Evolutionary conservation across 2,797 vertebrate species (phyloP).

Genomic region (Tangara arthus): DNA sequence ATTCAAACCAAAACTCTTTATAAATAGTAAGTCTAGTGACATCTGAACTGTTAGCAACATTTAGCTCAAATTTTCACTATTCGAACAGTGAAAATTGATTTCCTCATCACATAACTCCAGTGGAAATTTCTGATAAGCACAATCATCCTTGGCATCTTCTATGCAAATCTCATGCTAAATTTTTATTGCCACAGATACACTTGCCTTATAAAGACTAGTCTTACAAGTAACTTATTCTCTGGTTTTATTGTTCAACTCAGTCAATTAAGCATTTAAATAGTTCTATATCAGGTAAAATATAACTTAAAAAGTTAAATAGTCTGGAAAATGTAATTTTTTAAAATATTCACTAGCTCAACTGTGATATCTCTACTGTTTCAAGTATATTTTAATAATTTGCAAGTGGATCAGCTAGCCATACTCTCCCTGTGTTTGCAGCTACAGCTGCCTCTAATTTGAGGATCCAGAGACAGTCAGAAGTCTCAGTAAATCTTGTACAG

Average conservation of each 20-base stretch:
- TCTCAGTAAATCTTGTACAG: neutral
- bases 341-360: neutral
- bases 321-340: neutral
- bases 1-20: neutral
- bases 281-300: neutral
- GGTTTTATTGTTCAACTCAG: neutral
- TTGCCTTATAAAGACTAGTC: neutral
- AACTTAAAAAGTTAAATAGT: neutral
- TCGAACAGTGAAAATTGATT: neutral
- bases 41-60: neutral
- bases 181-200: neutral
- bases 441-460: neutral
- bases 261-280: neutral
- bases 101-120: neutral
- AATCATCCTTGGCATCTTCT: neutral
- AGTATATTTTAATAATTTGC: neutral
- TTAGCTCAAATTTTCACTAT: neutral
- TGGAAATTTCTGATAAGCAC: neutral
- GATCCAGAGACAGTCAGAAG: neutral
- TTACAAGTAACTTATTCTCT: neutral
- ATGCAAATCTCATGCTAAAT: neutral
- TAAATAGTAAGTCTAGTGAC: neutral
- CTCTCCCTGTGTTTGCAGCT: neutral
- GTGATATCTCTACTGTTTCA: neutral
- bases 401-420: neutral